Evolutionary conservation across 2,888 invertebrate species (phyloP).

Genomic region (Cyrtodaria siliqua): DNA sequence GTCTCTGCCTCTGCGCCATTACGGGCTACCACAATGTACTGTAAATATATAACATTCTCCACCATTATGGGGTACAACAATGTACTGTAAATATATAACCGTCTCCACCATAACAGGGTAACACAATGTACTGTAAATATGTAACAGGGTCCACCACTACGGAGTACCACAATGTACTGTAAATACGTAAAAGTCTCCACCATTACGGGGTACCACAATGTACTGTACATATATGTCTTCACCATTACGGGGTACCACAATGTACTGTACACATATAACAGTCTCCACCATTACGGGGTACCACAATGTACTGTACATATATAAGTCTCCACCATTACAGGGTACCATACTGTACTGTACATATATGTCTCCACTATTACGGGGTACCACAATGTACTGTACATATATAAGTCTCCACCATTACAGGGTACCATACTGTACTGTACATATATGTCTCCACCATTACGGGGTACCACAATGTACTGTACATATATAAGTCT

Average conservation of each 20-base stretch:
- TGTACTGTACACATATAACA: conserved; percentile 67
- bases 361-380: too few relatives aligned
- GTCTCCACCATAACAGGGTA: too few relatives aligned
- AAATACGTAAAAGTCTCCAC: conserved; percentile 41
- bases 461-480: conserved; percentile 65
- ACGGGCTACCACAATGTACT: conserved; percentile 74
- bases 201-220: too few relatives aligned
- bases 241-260: conserved; percentile 62
- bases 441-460: conserved; percentile 48
- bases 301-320: too few relatives aligned
- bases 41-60: conserved; percentile 20
- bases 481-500: conserved; percentile 64
- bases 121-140: too few relatives aligned
- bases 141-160: too few relatives aligned
- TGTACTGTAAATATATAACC: too few relatives aligned
- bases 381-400: too few relatives aligned
- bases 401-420: conserved; percentile 41
- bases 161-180: too few relatives aligned
- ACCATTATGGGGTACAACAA: conserved; percentile 1
- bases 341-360: too few relatives aligned
- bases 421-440: too few relatives aligned
- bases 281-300: not conserved
- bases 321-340: too few relatives aligned
- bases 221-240: conserved; percentile 50
- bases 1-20: conserved; percentile 52